Evolutionary conservation across 2,797 vertebrate genomes (phyloP).

Genomic region (Columba guinea): DNA sequence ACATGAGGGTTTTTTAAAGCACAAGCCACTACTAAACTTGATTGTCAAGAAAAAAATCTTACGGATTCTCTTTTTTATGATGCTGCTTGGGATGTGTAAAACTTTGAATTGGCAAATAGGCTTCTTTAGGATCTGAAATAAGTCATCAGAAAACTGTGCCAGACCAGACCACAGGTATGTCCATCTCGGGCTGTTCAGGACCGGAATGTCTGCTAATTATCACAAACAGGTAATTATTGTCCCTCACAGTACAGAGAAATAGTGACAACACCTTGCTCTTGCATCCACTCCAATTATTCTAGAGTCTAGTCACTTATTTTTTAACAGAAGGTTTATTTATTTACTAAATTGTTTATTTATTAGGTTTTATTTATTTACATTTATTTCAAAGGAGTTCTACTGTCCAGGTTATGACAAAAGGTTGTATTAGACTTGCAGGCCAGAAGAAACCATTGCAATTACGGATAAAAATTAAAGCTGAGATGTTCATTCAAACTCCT

Average conservation of each 20-base stretch:
- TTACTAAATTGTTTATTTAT: background rate
- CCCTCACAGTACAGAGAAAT: background rate
- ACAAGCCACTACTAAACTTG: background rate
- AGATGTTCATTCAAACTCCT: background rate
- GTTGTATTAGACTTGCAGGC: background rate
- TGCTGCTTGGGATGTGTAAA: background rate
- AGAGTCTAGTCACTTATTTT: background rate
- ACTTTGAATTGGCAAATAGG: background rate
- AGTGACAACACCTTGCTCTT: background rate
- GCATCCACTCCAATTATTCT: background rate
- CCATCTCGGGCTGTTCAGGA: background rate
- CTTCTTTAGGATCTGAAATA: background rate
- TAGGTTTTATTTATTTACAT: background rate
- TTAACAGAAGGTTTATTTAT: background rate
- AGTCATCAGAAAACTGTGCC: background rate
- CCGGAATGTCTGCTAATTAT: background rate
- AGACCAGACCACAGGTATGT: background rate
- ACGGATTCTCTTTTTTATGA: background rate
- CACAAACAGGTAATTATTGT: background rate
- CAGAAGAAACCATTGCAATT: background rate
- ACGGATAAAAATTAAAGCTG: background rate
- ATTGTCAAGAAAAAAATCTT: background rate
- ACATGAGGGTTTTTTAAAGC: background rate
- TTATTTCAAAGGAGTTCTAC: background rate
- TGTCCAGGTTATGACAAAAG: background rate